Percentiles rank a stretch among this genome's conserved stretches.
Conservation (phyloP, 2,113 vertebrate genomes). For the Xerus inauris region DNA sequence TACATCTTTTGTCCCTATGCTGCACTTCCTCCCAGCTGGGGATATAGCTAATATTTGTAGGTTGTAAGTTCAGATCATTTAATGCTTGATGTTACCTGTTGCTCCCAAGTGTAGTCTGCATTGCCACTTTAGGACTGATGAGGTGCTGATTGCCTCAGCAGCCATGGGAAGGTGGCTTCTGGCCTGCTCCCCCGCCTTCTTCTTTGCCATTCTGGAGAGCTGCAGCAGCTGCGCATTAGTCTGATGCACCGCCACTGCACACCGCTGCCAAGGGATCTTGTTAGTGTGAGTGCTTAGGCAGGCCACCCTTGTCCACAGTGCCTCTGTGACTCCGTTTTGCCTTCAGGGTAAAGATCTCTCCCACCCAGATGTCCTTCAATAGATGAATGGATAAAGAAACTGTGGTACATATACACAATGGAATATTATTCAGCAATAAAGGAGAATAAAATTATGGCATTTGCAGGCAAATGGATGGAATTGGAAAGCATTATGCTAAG, state of each 20-base stretch:
- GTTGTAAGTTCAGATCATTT: neutral
- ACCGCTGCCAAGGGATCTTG: neutral
- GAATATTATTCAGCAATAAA: too few species aligned
- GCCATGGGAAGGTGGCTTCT: neutral
- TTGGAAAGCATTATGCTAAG: too few species aligned
- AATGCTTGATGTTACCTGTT: neutral
- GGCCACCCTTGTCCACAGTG: neutral
- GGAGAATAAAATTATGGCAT: too few species aligned
- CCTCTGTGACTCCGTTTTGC: neutral
- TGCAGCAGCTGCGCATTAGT: neutral
- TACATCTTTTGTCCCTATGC: neutral
- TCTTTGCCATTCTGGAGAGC: neutral
- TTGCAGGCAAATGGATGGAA: too few species aligned
- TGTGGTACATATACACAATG: too few species aligned
- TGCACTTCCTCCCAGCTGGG: neutral
- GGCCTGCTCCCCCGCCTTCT: too few species aligned
- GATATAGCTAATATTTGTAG: neutral
- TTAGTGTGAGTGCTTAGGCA: rapidly evolving
- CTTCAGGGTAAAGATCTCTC: neutral
- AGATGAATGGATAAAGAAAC: too few species aligned
- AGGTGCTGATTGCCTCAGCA: neutral
- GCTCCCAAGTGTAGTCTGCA: neutral
- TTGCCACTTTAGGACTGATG: neutral
- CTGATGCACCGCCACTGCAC: neutral
- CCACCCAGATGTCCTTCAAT: too few species aligned